Evolutionary conservation across 2,113 vertebrate species (phyloP).

Genomic region (Siniperca chuatsi): DNA sequence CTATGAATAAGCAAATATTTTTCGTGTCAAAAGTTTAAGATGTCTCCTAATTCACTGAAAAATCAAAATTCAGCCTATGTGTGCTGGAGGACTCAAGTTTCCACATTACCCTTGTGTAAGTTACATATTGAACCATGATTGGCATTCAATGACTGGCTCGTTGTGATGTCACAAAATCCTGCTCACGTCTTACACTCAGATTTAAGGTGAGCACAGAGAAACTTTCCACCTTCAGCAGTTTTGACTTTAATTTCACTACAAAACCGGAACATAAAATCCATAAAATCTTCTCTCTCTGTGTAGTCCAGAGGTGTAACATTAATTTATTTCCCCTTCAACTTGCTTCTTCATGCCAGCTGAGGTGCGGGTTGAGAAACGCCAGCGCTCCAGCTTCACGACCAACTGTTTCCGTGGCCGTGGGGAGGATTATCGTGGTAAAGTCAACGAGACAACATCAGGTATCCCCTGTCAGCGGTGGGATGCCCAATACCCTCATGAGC

Average conservation of each 20-base stretch:
- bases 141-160: neutral
- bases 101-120: neutral
- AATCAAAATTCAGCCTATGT: neutral
- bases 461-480: slow-evolving; percentile 96
- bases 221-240: neutral
- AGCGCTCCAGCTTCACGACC: slow-evolving; percentile 82
- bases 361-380: slow-evolving; percentile 76
- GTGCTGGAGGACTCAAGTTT: neutral
- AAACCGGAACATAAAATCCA: neutral
- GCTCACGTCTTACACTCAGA: neutral
- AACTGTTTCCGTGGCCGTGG: slow-evolving; percentile 92
- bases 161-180: neutral
- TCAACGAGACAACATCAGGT: slow-evolving; percentile 90
- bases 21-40: neutral
- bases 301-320: neutral
- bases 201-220: neutral
- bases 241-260: neutral
- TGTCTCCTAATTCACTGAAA: neutral
- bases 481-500: slow-evolving; percentile 89
- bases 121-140: neutral
- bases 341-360: slow-evolving; percentile 67
- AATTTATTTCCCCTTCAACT: neutral
- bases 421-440: slow-evolving; percentile 90
- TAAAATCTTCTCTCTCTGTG: slow-evolving; percentile 4
- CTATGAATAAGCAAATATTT: neutral